Percentiles rank a stretch among this genome's conserved stretches.
phyloP scores from a whole-genome alignment of 2,113 vertebrate species.

The Phrynosoma platyrhinos region DNA sequence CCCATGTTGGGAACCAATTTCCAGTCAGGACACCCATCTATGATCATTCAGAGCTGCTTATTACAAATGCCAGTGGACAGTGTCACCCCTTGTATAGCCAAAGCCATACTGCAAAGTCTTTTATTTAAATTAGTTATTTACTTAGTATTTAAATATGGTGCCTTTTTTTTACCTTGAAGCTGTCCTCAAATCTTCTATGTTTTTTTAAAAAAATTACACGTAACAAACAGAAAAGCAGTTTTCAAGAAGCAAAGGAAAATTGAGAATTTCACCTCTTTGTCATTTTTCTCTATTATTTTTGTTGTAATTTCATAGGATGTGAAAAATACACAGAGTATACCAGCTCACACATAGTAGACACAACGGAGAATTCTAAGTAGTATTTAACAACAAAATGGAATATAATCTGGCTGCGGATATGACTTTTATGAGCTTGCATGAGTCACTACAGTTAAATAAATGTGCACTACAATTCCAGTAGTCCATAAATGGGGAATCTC shows the following conservation, averaged over 20 bases:
- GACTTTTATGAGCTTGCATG: too few relatives aligned
- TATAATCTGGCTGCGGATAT: not conserved
- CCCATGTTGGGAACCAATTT: not conserved
- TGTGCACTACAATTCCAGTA: too few relatives aligned
- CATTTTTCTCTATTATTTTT: not conserved
- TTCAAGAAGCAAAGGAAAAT: not conserved
- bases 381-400: not conserved
- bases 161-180: not conserved
- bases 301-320: not conserved
- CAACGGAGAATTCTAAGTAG: not conserved
- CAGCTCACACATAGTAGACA: not conserved
- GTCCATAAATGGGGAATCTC: too few relatives aligned
- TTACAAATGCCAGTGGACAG: not conserved
- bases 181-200: not conserved
- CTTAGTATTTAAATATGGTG: not conserved
- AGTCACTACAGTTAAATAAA: too few relatives aligned
- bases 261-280: not conserved
- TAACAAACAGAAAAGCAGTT: not conserved
- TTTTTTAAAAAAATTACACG: not conserved
- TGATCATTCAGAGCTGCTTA: not conserved
- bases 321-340: not conserved
- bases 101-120: not conserved
- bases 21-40: not conserved
- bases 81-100: too few relatives aligned
- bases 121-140: not conserved